Evolutionary conservation across 2,888 invertebrate species (phyloP).

Genomic region (Caenorhabditis zanzibari): DNA sequence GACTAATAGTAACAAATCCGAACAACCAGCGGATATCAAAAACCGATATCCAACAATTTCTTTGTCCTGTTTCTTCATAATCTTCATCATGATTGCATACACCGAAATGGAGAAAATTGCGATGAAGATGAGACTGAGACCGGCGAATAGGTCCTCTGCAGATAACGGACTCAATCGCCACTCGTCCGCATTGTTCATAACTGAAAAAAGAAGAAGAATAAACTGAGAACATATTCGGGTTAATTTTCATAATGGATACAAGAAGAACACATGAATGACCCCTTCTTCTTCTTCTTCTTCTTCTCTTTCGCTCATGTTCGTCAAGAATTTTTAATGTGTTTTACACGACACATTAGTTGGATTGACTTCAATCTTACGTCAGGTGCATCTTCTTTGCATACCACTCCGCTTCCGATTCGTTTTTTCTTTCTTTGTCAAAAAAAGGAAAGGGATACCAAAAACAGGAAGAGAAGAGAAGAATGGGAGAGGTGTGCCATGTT

Average conservation of each 20-base stretch:
- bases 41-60: constrained; percentile 82
- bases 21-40: constrained; percentile 77
- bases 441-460: constrained; percentile 12
- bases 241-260: constrained; percentile 41
- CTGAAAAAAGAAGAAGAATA: constrained; percentile 47
- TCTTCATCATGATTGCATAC: constrained; percentile 75
- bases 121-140: constrained; percentile 73
- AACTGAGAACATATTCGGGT: background rate
- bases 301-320: constrained; percentile 6
- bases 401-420: constrained; percentile 41
- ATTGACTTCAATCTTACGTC: constrained; percentile 55
- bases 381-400: constrained; percentile 55
- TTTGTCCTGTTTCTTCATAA: constrained; percentile 80
- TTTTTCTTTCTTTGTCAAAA: constrained; percentile 26
- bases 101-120: constrained; percentile 75
- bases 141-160: constrained; percentile 77
- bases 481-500: constrained; percentile 26
- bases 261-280: constrained; percentile 30
- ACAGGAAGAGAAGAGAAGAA: constrained; percentile 26
- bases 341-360: constrained; percentile 48
- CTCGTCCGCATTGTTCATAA: constrained; percentile 66
- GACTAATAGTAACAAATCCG: constrained; percentile 79
- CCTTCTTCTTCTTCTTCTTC: constrained; percentile 1
- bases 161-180: constrained; percentile 75
- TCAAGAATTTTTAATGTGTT: constrained; percentile 38